Conservation (phyloP, 2,888 invertebrate species). For the Drosophila mimetica region DNA sequence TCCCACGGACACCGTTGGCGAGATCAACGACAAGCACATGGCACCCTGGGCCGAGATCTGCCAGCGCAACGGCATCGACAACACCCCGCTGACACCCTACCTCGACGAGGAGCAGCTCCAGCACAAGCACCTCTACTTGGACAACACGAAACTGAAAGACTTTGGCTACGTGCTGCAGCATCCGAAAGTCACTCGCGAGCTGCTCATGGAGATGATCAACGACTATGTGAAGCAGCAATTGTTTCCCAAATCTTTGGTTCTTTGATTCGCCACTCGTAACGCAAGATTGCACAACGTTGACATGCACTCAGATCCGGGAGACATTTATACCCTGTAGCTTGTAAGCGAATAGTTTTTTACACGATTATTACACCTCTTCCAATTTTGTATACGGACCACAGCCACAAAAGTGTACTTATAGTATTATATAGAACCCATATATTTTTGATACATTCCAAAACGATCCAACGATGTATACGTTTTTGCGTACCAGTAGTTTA, state of each 20-base stretch:
- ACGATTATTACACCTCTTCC: constrained; percentile 49
- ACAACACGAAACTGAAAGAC: constrained; percentile 88
- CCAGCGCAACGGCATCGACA: constrained; percentile 89
- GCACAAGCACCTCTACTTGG: constrained; percentile 91
- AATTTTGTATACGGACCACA: constrained; percentile 51
- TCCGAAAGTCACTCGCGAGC: constrained; percentile 87
- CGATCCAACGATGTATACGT: constrained; percentile 53
- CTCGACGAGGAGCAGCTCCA: constrained; percentile 93
- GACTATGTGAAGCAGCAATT: constrained; percentile 93
- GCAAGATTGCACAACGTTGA: constrained; percentile 63
- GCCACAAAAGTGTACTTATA: constrained; percentile 82
- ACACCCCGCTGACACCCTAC: constrained; percentile 95
- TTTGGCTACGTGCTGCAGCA: constrained; percentile 87
- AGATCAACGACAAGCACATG: constrained; percentile 97
- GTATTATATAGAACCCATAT: constrained; percentile 75
- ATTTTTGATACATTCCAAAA: constrained; percentile 68
- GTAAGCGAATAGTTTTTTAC: constrained; percentile 51
- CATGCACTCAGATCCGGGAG: constrained; percentile 52
- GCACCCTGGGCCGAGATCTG: constrained; percentile 96
- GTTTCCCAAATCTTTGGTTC: constrained; percentile 90
- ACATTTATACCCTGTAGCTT: constrained; percentile 34
- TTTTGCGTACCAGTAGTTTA: constrained; percentile 24
- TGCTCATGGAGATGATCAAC: constrained; percentile 89
- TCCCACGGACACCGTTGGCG: constrained; percentile 92
- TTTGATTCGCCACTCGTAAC: constrained; percentile 83